phyloP scores from a whole-genome alignment of 2,113 vertebrate species.

The Carlito syrichta region DNA sequence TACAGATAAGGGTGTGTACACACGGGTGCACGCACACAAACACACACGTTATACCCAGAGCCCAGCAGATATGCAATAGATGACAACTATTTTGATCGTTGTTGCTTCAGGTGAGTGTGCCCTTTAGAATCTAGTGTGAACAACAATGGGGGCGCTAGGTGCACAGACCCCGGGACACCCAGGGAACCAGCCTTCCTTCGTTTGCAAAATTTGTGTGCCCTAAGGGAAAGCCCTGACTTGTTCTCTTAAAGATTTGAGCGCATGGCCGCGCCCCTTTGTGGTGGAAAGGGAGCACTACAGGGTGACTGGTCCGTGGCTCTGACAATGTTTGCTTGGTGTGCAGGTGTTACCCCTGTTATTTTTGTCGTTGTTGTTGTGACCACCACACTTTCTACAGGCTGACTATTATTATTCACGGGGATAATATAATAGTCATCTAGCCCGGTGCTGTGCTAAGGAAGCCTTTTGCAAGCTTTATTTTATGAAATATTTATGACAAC shows the following conservation, averaged over 20 bases:
- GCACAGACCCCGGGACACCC: rapidly evolving
- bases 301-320: too few relatives aligned
- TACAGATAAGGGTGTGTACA: rapidly evolving
- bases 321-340: neutral
- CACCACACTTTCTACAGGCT: neutral
- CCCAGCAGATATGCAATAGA: neutral
- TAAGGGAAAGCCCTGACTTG: neutral
- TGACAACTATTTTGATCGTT: neutral
- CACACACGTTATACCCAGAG: neutral
- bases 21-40: neutral
- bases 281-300: neutral
- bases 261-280: neutral
- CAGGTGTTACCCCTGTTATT: neutral
- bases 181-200: neutral
- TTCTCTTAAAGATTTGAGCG: neutral
- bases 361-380: neutral
- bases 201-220: rapidly evolving
- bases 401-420: neutral
- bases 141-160: neutral
- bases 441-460: neutral
- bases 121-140: neutral
- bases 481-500: neutral
- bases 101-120: neutral
- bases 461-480: neutral
- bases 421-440: too few relatives aligned